Evolutionary conservation across 1,140 invertebrate species (phyloP).

Genomic region (Periplaneta americana): DNA sequence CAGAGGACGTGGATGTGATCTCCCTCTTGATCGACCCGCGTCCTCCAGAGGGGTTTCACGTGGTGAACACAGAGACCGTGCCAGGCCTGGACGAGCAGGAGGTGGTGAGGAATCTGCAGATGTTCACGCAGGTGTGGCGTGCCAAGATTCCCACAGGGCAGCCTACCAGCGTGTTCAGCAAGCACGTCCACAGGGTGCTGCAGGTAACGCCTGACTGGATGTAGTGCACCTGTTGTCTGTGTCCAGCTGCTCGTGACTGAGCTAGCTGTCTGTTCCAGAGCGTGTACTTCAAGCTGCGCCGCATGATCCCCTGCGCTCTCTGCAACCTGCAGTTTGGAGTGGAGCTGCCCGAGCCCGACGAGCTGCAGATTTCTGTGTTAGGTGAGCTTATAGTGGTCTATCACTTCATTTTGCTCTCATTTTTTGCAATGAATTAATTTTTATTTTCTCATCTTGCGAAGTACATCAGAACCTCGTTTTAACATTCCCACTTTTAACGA

Average conservation of each 20-base stretch:
- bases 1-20: constrained; percentile 78
- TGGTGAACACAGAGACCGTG: constrained; percentile 77
- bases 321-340: constrained; percentile 72
- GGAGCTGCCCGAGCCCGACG: constrained; percentile 80
- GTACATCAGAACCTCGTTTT: no score
- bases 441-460: no score
- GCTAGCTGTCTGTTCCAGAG: constrained; percentile 47
- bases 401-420: background rate
- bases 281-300: constrained; percentile 79
- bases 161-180: constrained; percentile 40
- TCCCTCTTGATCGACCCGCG: constrained; percentile 69
- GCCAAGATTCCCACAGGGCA: constrained; percentile 56
- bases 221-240: background rate
- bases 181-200: constrained; percentile 60
- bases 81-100: constrained; percentile 65
- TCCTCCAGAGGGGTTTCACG: constrained; percentile 72
- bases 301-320: constrained; percentile 77
- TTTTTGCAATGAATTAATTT: no score
- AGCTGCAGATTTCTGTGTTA: constrained; percentile 78
- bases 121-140: constrained; percentile 82
- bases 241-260: background rate
- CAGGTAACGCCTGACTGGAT: constrained; percentile 40
- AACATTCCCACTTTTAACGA: no score
- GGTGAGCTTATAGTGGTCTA: constrained; percentile 34
- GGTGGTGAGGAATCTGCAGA: constrained; percentile 71